Evolutionary conservation across 2,113 vertebrate genomes (phyloP).

Genomic region (Campylomormyrus tamandua): DNA sequence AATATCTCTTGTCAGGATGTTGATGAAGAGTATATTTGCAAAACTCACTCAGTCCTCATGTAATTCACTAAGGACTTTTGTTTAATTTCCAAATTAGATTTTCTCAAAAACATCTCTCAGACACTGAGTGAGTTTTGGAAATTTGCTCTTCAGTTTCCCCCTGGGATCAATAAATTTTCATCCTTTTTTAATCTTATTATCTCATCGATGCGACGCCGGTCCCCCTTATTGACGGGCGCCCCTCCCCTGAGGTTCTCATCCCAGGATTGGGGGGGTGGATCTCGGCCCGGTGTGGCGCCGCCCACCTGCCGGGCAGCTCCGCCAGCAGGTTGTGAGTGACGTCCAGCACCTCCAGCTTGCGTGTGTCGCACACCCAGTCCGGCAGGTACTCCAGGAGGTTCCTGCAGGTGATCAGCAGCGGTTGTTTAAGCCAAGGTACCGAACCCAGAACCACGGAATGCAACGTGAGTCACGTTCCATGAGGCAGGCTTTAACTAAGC

Average conservation of each 20-base stretch:
- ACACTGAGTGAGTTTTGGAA: neutral
- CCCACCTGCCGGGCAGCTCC: slow-evolving; percentile 79
- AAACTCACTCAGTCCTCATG: neutral
- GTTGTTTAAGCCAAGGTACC: too few relatives aligned
- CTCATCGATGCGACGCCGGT: neutral
- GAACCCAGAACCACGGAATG: neutral
- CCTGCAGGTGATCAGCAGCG: slow-evolving; percentile 54
- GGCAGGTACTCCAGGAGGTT: slow-evolving; percentile 82
- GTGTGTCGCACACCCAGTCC: slow-evolving; percentile 89
- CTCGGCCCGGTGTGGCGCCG: neutral
- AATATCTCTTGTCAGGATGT: neutral
- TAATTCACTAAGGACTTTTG: neutral
- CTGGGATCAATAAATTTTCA: neutral
- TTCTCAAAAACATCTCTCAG: neutral
- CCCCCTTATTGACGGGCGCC: neutral
- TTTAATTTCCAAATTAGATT: neutral
- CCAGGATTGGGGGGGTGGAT: neutral
- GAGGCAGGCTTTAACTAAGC: neutral
- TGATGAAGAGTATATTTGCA: neutral
- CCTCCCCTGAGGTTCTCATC: neutral
- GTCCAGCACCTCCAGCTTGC: slow-evolving; percentile 85
- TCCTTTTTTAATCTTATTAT: neutral
- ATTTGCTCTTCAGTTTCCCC: neutral
- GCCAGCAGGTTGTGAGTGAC: slow-evolving; percentile 77
- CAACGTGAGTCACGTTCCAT: neutral